Conservation (phyloP, 2,888 invertebrate genomes). For the Polymixis flavicincta region DNA sequence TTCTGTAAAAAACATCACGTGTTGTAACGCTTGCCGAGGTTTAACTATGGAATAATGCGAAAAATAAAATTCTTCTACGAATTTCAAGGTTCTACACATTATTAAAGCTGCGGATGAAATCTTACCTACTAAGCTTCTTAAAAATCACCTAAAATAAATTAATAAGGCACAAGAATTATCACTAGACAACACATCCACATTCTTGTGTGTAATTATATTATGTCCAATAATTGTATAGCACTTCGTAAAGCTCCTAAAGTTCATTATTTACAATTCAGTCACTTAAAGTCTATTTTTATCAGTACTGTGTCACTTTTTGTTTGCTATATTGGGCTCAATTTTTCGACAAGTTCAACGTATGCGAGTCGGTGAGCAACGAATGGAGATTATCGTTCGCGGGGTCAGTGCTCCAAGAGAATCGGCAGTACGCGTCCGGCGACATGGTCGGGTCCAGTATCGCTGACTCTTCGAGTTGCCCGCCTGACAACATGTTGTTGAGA, state of each 20-base stretch:
- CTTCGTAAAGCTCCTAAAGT: slow-evolving; percentile 82
- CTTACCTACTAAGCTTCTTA: slow-evolving; percentile 88
- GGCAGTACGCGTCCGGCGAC: slow-evolving; percentile 89
- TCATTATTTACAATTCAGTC: slow-evolving; percentile 84
- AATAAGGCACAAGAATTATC: slow-evolving; percentile 90
- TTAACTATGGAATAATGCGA: slow-evolving; percentile 39
- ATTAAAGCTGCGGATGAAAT: slow-evolving; percentile 56
- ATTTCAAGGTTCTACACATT: slow-evolving; percentile 41
- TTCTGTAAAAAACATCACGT: slow-evolving; percentile 80
- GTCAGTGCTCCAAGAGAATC: slow-evolving; percentile 89
- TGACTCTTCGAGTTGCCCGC: slow-evolving; percentile 83
- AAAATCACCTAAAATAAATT: slow-evolving; percentile 89
- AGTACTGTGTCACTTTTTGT: slow-evolving; percentile 74
- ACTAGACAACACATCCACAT: slow-evolving; percentile 87
- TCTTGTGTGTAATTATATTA: slow-evolving; percentile 81
- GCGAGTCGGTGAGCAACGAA: slow-evolving; percentile 83
- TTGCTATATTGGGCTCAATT: slow-evolving; percentile 78
- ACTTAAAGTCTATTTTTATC: slow-evolving; percentile 79
- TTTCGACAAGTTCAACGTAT: slow-evolving; percentile 80
- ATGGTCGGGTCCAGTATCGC: slow-evolving; percentile 86
- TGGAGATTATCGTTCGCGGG: slow-evolving; percentile 87
- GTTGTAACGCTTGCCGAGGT: slow-evolving; percentile 50
- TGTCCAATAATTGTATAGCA: slow-evolving; percentile 82
- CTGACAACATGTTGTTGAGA: slow-evolving; percentile 83
- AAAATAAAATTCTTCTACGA: slow-evolving; percentile 37